Evolutionary conservation across 2,113 vertebrate species (phyloP).

Genomic region (Odocoileus hemionus): DNA sequence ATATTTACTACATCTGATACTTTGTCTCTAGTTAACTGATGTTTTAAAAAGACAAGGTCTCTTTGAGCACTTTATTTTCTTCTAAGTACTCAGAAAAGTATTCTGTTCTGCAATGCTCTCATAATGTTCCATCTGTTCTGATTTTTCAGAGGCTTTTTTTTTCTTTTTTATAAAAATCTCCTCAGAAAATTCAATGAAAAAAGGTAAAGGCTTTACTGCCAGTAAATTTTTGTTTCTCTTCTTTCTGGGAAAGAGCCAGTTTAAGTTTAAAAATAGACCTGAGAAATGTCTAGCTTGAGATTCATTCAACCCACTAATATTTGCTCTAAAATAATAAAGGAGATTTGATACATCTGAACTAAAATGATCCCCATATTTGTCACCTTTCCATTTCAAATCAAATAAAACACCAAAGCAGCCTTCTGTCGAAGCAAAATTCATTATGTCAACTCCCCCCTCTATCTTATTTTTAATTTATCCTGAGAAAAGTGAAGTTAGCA

Average conservation of each 20-base stretch:
- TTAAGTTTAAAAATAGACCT: constrained; percentile 72
- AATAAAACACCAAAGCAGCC: constrained; percentile 45
- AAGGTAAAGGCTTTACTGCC: constrained; percentile 66
- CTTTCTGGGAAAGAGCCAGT: constrained; percentile 58
- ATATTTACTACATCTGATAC: constrained; percentile 75
- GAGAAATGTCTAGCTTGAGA: constrained; percentile 60
- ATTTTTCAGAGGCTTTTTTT: constrained; percentile 54
- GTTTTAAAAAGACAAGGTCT: constrained; percentile 58
- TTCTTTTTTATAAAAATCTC: constrained; percentile 1
- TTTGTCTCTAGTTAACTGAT: constrained; percentile 61
- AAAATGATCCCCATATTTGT: constrained; percentile 59
- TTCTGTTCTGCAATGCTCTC: constrained; percentile 60
- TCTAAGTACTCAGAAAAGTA: constrained; percentile 63
- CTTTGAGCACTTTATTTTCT: constrained; percentile 60
- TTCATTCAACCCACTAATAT: constrained; percentile 72
- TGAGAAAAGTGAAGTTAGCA: constrained; percentile 25
- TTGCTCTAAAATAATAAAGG: constrained; percentile 60
- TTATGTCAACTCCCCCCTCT: neutral
- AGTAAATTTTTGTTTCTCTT: constrained; percentile 66
- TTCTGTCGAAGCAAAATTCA: constrained; percentile 23
- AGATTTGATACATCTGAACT: constrained; percentile 66
- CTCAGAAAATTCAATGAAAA: constrained; percentile 68
- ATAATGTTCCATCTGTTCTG: constrained; percentile 69
- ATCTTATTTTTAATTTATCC: constrained; percentile 53
- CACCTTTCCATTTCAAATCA: constrained; percentile 66